Evolutionary conservation across 2,113 vertebrate species (phyloP).

Genomic region (Ammodytes dubius): DNA sequence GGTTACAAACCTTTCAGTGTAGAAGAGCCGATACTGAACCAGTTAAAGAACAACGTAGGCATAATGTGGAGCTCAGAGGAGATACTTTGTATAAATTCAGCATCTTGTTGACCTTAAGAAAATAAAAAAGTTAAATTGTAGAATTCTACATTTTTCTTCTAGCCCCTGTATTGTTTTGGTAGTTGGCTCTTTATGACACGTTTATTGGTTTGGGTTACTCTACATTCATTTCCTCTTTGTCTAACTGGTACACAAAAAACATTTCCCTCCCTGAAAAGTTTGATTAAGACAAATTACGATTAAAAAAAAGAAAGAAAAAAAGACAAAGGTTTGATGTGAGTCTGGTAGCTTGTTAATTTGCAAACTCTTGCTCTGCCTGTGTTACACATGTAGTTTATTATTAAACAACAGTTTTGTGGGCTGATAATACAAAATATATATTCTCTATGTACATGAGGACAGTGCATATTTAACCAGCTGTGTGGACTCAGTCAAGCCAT

Average conservation of each 20-base stretch:
- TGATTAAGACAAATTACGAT: conserved; percentile 15
- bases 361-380: conserved; percentile 43
- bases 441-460: conserved; percentile 83
- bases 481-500: conserved; percentile 47
- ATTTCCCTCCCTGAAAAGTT: conserved; percentile 5
- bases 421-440: conserved; percentile 81
- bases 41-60: not conserved
- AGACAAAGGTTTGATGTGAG: not conserved
- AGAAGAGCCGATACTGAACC: not conserved
- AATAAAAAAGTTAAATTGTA: conserved; percentile 1
- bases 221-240: not conserved
- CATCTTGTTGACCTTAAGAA: not conserved
- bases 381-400: conserved; percentile 41
- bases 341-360: conserved; percentile 25
- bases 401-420: conserved; percentile 37
- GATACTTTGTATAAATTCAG: not conserved
- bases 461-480: conserved; percentile 76
- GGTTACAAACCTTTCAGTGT: not conserved
- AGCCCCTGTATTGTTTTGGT: conserved; percentile 28
- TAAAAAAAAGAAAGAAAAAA: not conserved
- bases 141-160: not conserved
- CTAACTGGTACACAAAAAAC: not conserved
- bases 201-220: not conserved
- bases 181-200: conserved; percentile 3
- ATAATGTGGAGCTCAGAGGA: not conserved